Percentiles rank a stretch among this genome's conserved stretches.
Evolutionary conservation across 2,888 invertebrate genomes (phyloP).

Genomic region (Odontothrips loti): DNA sequence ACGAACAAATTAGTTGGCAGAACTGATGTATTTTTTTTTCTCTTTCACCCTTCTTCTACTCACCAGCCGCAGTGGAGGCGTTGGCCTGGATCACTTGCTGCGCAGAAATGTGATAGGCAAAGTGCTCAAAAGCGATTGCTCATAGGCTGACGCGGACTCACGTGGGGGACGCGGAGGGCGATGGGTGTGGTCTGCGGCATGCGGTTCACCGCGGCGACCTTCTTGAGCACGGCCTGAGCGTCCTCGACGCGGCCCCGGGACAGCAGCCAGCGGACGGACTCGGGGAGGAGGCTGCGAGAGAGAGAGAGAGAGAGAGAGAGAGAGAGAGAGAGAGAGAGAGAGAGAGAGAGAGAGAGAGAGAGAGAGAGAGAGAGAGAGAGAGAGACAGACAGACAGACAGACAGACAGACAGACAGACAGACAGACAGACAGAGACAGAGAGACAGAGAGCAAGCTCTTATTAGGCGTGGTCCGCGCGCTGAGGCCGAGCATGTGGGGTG

Average conservation of each 20-base stretch:
- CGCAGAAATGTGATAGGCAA: background rate
- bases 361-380: too few species aligned
- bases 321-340: background rate
- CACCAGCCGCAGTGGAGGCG: background rate
- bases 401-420: too few species aligned
- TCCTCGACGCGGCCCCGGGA: conserved; percentile 44
- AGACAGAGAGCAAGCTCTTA: background rate
- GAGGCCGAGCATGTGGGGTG: too few species aligned
- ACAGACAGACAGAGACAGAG: background rate
- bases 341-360: too few species aligned
- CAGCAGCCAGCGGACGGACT: conserved; percentile 49
- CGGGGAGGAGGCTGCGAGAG: conserved; percentile 45
- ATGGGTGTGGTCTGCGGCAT: background rate
- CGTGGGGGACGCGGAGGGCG: background rate
- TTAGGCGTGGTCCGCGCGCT: too few species aligned
- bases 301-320: background rate
- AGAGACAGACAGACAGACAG: too few species aligned
- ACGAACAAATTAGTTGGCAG: too few species aligned
- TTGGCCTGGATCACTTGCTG: background rate
- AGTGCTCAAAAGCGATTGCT: background rate
- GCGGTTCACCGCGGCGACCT: background rate
- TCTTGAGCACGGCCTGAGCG: conserved; percentile 39
- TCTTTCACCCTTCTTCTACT: too few species aligned
- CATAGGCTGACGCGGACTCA: background rate
- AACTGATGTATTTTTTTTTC: too few species aligned